Percentiles rank a stretch among this genome's conserved stretches.
phyloP scores from a whole-genome alignment of 2,888 invertebrate species.

The Lamellibrachia satsuma region DNA sequence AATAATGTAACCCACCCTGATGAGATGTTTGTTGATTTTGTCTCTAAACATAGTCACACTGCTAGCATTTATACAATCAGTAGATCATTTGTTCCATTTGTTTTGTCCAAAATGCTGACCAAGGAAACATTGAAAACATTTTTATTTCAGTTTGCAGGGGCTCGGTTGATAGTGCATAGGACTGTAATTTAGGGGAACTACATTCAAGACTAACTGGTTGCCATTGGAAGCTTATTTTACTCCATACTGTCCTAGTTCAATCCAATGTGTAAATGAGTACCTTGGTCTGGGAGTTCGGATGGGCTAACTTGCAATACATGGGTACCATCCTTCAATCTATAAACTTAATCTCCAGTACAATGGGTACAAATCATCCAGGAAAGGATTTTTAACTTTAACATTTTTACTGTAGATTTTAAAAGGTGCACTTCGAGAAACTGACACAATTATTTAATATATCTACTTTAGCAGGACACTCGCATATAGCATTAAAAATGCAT shows the following conservation, averaged over 20 bases:
- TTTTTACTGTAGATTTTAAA: background rate
- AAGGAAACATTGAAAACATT: no score
- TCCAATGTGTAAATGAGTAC: background rate
- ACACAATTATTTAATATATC: background rate
- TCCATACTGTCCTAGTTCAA: background rate
- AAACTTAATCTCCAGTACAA: background rate
- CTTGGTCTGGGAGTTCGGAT: background rate
- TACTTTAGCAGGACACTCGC: background rate
- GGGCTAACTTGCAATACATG: background rate
- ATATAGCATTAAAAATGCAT: background rate
- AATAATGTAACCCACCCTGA: no score
- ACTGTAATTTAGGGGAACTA: background rate
- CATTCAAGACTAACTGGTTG: background rate
- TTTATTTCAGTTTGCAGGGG: background rate
- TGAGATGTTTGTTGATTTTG: no score
- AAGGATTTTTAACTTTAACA: background rate
- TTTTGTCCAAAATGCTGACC: no score
- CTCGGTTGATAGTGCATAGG: background rate
- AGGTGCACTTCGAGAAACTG: background rate
- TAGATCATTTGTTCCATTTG: no score
- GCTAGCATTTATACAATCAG: no score
- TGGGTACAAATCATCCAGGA: background rate
- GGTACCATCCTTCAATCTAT: background rate
- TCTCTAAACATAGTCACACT: no score
- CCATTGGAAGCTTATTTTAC: background rate